Evolutionary conservation across 2,888 invertebrate genomes (phyloP).

Genomic region (Brachyopa scutellaris): DNA sequence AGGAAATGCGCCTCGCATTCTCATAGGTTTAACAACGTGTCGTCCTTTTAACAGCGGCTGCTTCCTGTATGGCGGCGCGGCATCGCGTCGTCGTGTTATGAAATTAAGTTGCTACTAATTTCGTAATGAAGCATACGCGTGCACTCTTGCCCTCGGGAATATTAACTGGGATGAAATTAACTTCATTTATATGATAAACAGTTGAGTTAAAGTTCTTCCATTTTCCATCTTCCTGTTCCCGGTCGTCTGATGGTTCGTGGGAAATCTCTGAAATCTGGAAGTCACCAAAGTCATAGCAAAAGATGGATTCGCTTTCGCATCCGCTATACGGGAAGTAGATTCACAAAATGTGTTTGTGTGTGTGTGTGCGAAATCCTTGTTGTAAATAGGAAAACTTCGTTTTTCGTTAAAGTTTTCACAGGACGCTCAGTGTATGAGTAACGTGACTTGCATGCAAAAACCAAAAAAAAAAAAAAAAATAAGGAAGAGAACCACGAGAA

Average conservation of each 20-base stretch:
- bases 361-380: constrained; percentile 16
- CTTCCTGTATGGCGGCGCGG: not conserved
- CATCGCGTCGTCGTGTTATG: no score
- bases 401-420: constrained; percentile 52
- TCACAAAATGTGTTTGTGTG: not conserved
- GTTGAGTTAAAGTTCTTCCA: constrained; percentile 62
- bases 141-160: constrained; percentile 52
- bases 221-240: constrained; percentile 6
- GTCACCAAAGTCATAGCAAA: not conserved
- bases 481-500: constrained; percentile 15
- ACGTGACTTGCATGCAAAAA: constrained; percentile 62
- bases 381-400: constrained; percentile 68
- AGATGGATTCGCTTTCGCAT: constrained; percentile 40
- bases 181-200: constrained; percentile 73
- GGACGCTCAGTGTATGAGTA: constrained; percentile 41
- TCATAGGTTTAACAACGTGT: not conserved
- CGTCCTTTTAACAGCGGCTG: not conserved
- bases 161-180: constrained; percentile 69
- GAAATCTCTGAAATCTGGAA: not conserved
- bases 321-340: not conserved
- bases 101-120: constrained; percentile 68
- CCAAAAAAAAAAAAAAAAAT: no score
- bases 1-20: not conserved
- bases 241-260: no score
- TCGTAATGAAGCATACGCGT: constrained; percentile 70